Percentiles rank a stretch among this genome's conserved stretches.
Evolutionary conservation across 2,797 vertebrate species (phyloP).

Genomic region (Sternarchorhynchus goeldii): DNA sequence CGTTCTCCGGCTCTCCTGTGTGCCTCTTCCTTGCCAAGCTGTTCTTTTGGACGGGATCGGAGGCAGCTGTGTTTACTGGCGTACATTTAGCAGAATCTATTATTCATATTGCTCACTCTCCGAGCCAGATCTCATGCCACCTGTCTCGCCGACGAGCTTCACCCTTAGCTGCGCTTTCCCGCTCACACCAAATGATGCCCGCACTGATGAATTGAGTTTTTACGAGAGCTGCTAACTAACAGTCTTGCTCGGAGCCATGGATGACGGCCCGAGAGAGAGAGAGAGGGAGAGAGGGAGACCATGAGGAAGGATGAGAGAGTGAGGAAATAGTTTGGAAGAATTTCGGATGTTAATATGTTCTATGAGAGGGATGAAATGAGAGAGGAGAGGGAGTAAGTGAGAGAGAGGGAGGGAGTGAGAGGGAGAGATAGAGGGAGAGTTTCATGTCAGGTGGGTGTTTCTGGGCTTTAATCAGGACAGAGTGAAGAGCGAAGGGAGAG

Average conservation of each 20-base stretch:
- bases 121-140: conserved; percentile 99
- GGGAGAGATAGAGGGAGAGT: conserved; percentile 16
- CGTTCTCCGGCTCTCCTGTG: conserved; percentile 72
- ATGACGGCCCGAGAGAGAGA: conserved; percentile 73
- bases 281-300: conserved; percentile 36
- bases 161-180: conserved; percentile 99
- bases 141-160: conserved; percentile 99
- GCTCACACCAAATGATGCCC: conserved; percentile 99
- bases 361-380: conserved; percentile 17
- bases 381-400: background rate
- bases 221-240: conserved; percentile 97
- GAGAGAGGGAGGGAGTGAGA: background rate
- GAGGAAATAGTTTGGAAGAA: conserved; percentile 88
- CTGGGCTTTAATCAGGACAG: conserved; percentile 30
- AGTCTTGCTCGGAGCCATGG: conserved; percentile 90
- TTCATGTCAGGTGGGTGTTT: conserved; percentile 52
- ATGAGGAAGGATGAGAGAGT: conserved; percentile 47
- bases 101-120: conserved; percentile 99
- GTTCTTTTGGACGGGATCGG: conserved; percentile 99
- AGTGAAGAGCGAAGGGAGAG: background rate
- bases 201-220: conserved; percentile 99
- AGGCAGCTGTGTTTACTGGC: conserved; percentile 99
- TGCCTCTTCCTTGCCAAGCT: conserved; percentile 94
- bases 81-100: conserved; percentile 99
- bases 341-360: conserved; percentile 52